Evolutionary conservation across 1,140 invertebrate genomes (phyloP).

Genomic region (Drosophila kohkoa): DNA sequence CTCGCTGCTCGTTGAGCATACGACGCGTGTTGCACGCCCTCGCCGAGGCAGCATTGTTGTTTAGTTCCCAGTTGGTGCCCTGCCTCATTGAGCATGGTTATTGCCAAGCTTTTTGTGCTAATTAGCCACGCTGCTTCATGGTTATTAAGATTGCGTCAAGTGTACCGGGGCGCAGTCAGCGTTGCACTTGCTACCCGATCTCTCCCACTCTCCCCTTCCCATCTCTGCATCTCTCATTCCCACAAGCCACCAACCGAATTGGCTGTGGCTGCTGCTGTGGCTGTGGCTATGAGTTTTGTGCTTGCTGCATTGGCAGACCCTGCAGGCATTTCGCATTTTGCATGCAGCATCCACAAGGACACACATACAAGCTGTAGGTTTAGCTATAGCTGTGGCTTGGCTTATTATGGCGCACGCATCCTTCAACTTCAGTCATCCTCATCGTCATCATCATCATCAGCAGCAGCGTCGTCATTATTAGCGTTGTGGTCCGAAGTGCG

Average conservation of each 20-base stretch:
- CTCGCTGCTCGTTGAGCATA: conserved; percentile 69
- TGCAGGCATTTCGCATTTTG: conserved; percentile 71
- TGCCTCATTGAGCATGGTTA: conserved; percentile 84
- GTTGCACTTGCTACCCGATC: conserved; percentile 40
- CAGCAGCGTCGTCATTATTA: conserved; percentile 15
- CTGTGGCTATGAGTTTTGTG: conserved; percentile 6
- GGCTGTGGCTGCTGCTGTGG: conserved; percentile 23
- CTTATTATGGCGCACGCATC: conserved; percentile 81
- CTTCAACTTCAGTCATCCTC: conserved; percentile 71
- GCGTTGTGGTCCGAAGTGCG: conserved; percentile 53
- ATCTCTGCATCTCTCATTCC: not conserved
- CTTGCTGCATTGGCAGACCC: conserved; percentile 46
- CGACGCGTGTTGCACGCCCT: conserved; percentile 79
- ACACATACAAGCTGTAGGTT: conserved; percentile 34
- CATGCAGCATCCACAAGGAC: conserved; percentile 72
- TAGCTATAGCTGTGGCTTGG: conserved; percentile 22
- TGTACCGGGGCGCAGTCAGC: conserved; percentile 58
- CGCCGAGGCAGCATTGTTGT: conserved; percentile 60
- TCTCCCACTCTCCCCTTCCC: not conserved
- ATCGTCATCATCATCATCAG: conserved; percentile 31
- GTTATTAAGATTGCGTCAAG: conserved; percentile 85
- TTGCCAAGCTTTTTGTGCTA: conserved; percentile 84
- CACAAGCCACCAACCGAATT: conserved; percentile 33
- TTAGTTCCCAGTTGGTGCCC: conserved; percentile 43
- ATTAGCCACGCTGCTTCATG: conserved; percentile 84